A percentile compares a stretch with the other conserved stretches of the same genome.
phyloP scores from a whole-genome alignment of 2,113 vertebrate genomes.

The Mesitornis unicolor region DNA sequence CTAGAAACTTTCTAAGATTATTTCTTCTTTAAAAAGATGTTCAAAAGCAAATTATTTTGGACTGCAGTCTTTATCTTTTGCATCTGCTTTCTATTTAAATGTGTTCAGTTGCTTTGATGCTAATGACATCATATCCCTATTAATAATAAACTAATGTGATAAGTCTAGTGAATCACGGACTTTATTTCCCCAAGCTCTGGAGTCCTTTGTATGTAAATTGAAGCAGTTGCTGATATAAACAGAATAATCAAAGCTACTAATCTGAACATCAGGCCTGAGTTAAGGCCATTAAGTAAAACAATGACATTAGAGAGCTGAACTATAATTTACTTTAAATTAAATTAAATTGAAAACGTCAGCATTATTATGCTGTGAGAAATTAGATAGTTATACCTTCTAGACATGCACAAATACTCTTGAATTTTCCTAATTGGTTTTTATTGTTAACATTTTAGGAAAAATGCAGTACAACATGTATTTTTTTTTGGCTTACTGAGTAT shows the following conservation, averaged over 20 bases:
- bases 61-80: background rate
- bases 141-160: background rate
- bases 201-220: background rate
- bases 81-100: background rate
- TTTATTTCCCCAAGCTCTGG: background rate
- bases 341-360: constrained; percentile 1
- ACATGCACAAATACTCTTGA: background rate
- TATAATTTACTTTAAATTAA: constrained; percentile 44
- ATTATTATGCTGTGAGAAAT: constrained; percentile 19
- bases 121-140: constrained; percentile 25
- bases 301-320: constrained; percentile 21
- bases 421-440: background rate
- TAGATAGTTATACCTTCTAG: background rate
- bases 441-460: background rate
- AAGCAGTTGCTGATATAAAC: constrained; percentile 16
- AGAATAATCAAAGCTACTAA: constrained; percentile 30
- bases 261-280: background rate
- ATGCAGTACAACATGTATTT: background rate
- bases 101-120: background rate
- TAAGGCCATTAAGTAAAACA: constrained; percentile 32
- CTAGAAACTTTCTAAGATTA: background rate
- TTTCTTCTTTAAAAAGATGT: background rate
- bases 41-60: background rate
- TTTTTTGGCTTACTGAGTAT: background rate
- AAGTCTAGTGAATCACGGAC: background rate